phyloP scores from a whole-genome alignment of 2,888 invertebrate species.

The Salticus scenicus region DNA sequence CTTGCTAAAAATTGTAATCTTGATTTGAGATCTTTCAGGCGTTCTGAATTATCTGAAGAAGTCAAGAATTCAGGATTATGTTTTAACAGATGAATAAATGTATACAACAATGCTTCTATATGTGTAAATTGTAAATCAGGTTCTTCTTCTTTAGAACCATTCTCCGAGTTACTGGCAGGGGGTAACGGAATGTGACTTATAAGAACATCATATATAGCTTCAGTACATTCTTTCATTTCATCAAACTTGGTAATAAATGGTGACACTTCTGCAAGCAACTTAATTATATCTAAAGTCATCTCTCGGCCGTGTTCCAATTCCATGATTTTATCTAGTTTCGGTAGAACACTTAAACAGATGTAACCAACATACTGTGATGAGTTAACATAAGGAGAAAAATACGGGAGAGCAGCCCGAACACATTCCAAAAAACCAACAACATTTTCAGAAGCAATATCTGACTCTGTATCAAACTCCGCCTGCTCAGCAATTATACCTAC shows the following conservation, averaged over 20 bases:
- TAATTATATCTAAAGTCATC: slow-evolving; percentile 86
- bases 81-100: slow-evolving; percentile 84
- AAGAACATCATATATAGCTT: slow-evolving; percentile 85
- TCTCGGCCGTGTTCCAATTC: slow-evolving; percentile 79
- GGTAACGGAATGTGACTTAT: slow-evolving; percentile 92
- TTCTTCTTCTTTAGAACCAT: slow-evolving; percentile 77
- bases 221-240: slow-evolving; percentile 77
- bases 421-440: slow-evolving; percentile 88
- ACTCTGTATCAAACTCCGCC: slow-evolving; percentile 83
- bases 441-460: slow-evolving; percentile 75
- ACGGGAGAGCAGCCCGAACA: slow-evolving; percentile 87
- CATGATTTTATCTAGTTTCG: slow-evolving; percentile 77
- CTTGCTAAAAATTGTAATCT: slow-evolving; percentile 93
- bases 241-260: slow-evolving; percentile 77
- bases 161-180: slow-evolving; percentile 77
- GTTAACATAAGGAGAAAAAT: slow-evolving; percentile 84
- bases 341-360: slow-evolving; percentile 88
- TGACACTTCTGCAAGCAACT: slow-evolving; percentile 90
- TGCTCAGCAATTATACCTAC: slow-evolving; percentile 90
- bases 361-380: slow-evolving; percentile 89
- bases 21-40: slow-evolving; percentile 88
- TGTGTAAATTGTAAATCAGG: slow-evolving; percentile 94
- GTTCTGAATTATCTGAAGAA: slow-evolving; percentile 80
- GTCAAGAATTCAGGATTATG: slow-evolving; percentile 86
- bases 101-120: slow-evolving; percentile 91